These are phyloP conservation scores for Chrysocyon brachyurus DNA, from an alignment of 2,797 vertebrate genomes.

Conservation along the genomic window DNA sequence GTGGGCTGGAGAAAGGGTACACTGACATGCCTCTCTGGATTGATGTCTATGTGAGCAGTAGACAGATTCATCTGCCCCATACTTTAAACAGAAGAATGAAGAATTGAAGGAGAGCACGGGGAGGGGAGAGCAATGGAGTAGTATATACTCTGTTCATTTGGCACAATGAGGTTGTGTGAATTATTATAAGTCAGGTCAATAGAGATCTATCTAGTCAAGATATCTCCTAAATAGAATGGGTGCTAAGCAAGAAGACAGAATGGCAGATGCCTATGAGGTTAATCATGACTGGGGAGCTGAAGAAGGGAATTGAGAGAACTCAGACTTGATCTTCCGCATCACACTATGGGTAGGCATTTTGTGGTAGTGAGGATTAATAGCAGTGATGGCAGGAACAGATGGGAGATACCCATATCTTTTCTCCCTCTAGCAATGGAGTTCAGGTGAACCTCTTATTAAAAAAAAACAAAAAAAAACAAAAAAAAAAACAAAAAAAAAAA, in stretches of 20 bases:
- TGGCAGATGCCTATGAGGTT: not conserved
- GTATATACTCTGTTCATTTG: not conserved
- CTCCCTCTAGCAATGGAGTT: not conserved
- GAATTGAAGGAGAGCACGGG: not conserved
- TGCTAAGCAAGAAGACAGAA: not conserved
- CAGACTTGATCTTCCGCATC: not conserved
- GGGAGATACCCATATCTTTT: not conserved
- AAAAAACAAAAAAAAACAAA: not conserved
- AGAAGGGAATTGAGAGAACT: no score
- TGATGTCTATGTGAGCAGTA: not conserved
- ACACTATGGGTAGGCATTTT: not conserved
- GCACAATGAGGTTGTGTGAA: not conserved
- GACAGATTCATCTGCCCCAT: not conserved
- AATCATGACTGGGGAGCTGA: rapidly evolving
- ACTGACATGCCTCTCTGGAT: not conserved
- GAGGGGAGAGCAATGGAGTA: rapidly evolving
- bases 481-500: not conserved
- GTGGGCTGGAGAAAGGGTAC: no score
- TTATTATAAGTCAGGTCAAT: not conserved
- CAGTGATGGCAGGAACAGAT: not conserved
- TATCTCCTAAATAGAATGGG: not conserved
- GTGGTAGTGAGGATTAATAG: no score
- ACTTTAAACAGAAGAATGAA: not conserved
- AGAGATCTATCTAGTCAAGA: not conserved
- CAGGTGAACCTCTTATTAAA: not conserved